These are phyloP conservation scores for Melanotaenia maccullochi DNA, from an alignment of 2,797 vertebrate species.

Conservation along the genomic window DNA sequence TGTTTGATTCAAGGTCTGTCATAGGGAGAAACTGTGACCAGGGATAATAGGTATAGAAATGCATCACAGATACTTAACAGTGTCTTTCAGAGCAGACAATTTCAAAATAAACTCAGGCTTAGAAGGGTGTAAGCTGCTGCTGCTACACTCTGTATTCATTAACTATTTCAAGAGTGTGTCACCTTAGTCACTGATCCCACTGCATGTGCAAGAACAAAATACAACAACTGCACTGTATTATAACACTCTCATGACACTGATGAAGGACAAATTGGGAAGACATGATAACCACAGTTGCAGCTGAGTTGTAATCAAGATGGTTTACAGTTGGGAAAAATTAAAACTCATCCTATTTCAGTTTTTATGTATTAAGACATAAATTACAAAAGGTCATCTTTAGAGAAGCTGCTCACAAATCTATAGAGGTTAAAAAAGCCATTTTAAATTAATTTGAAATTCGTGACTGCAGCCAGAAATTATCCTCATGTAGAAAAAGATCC, in stretches of 20 bases:
- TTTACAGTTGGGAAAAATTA: neutral
- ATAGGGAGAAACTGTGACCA: conserved; percentile 15
- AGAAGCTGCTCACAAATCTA: neutral
- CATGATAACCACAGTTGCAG: neutral
- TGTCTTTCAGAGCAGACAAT: conserved; percentile 5
- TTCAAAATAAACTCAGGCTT: conserved; percentile 27
- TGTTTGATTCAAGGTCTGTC: conserved; percentile 30
- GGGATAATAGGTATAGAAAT: conserved; percentile 37
- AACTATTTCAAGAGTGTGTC: neutral
- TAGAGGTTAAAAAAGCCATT: neutral
- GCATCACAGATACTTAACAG: conserved; percentile 20
- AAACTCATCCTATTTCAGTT: neutral
- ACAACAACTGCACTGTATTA: no score
- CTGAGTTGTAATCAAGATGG: neutral
- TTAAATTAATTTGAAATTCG: neutral
- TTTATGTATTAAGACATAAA: neutral
- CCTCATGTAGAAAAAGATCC: neutral
- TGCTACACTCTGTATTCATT: conserved; percentile 9
- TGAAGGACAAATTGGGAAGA: neutral
- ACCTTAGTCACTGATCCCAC: no score
- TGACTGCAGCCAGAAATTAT: neutral
- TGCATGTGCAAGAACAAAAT: no score
- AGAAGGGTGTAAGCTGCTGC: neutral
- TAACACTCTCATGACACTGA: neutral
- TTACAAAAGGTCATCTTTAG: no score